Base-by-base conservation (phyloP, 2,797 vertebrate species). In the Hipposideros larvatus region DNA sequence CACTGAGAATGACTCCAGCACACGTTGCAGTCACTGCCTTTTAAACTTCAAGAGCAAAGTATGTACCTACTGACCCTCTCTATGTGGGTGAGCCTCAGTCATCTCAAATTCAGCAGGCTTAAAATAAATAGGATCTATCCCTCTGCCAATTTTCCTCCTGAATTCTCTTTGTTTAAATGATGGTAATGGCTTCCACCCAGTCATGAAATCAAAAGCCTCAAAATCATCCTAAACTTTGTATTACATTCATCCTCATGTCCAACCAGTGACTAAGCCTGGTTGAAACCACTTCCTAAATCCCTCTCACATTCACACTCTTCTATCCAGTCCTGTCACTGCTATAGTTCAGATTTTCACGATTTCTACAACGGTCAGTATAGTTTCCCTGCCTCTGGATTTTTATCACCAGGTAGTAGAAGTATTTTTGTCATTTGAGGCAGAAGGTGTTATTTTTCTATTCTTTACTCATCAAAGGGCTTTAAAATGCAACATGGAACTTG, bases 361-460 rank as follows among this genome's bases (percentile, higher is more conserved):
- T 91, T 93, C 78, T 74, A 10, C 2, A 51, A 77, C 0, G 48
- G 24, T 87, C 55, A 41, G 6, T 48, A 34, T n/a, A 11, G 24
- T 31, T 91, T 86, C 75, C 28, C 65, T 61, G 10, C 31, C 51
- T 87, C 26, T 74, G 18, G 10, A 66, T 79, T 87, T 91, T 84
- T 21, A 70, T 34, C 31, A 74, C 24, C 78, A 73, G 51, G 11
- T 46, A 5, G 15, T 34, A 75, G 16, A 43, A 51, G 0, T 46
- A 9, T 61, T 43, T 75, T n/a, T 55, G 19, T 57, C 37, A n/a
- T 57, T 28, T 87, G 46, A 65, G 70, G 46, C 28, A 80, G 9
- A 71, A 3, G 14, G n/a, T 2, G 11, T 85, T 43, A 70, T 46
- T 87, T 43, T 22, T 73, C 19, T 87, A 16, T 22, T 11, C 3